Evolutionary conservation across 2,113 vertebrate genomes (phyloP), one percentile per base, ranked within the genome.

Genomic region (Cebus imitator): DNA sequence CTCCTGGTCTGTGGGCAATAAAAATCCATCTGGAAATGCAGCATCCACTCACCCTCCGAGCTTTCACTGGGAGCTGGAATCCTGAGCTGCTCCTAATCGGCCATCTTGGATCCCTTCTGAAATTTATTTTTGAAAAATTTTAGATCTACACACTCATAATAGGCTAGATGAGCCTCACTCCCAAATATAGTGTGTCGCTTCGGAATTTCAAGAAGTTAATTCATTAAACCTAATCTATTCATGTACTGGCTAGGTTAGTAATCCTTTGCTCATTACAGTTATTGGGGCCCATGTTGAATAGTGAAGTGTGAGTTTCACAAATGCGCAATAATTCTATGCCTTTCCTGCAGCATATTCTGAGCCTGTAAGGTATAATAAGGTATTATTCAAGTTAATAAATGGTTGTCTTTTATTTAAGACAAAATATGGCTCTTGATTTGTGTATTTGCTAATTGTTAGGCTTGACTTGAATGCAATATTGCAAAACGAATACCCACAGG

Each of bases 211-310:
- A 82, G 75, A 79, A 82, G 75, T 75, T 40, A 61, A 88, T 68
- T 68, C 48, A 68, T 58, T 87, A 58, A 32, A 61, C 83, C 37
- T 94, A 82, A 79, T 70, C 52, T 64, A 16, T n/a, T 40, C 13
- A 87, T 4, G 32, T 66, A 48, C 8, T 78, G 68, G 78, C 66
- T 43, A 40, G 40, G n/a, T 70, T 72, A 78, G 73, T 81, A 68
- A 85, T 37, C 32, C 73, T 93, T 88, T 85, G 84, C 91, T 92
- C 84, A 85, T 79, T 95, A 43, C n/a, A 84, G 90, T 92, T 94
- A 78, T 7, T 70, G 70, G 57, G 64, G n/a, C 30, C 61, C 73
- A 6, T 66, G 50, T 25, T 87, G 94, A 96, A 45, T 35, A 30
- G n/a, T n/a, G 79, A 82, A 68, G 32, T 58, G 70, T 79, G 73